Conservation (phyloP, 2,113 vertebrate species). For the Shinisaurus crocodilurus region DNA sequence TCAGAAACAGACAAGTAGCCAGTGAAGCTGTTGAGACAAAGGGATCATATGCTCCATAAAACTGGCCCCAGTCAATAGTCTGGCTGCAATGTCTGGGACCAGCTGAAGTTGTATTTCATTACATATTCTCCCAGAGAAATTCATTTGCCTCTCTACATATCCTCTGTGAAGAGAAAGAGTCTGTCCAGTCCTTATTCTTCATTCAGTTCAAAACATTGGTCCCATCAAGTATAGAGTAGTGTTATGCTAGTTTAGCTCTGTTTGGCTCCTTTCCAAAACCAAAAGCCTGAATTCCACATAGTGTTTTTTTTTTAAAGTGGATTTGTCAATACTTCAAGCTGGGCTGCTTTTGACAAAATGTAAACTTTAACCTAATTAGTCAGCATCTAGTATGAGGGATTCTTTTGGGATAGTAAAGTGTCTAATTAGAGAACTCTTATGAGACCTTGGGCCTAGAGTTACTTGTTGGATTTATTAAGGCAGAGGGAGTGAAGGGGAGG, state of each 20-base stretch:
- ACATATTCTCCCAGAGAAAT: not conserved
- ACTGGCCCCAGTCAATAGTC: too few relatives aligned
- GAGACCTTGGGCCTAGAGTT: not conserved
- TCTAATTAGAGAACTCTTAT: not conserved
- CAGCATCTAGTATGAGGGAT: fast-evolving
- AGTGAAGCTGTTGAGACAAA: too few relatives aligned
- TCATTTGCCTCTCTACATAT: not conserved
- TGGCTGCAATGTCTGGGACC: too few relatives aligned
- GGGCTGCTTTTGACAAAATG: not conserved
- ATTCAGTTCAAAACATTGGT: too few relatives aligned
- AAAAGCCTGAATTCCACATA: not conserved
- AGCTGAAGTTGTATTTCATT: not conserved
- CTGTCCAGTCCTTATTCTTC: not conserved
- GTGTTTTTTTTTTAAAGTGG: not conserved
- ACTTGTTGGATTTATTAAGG: not conserved
- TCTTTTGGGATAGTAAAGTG: not conserved
- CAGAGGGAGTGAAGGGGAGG: not conserved
- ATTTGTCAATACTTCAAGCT: not conserved
- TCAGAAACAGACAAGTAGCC: too few relatives aligned
- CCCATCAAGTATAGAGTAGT: not conserved
- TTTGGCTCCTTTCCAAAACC: not conserved
- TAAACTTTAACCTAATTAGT: constrained; percentile 5
- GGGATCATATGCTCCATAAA: too few relatives aligned
- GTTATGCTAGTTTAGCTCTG: not conserved
- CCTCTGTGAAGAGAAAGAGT: not conserved